Percentiles rank a stretch among this genome's conserved stretches.
Evolutionary conservation across 2,888 invertebrate genomes (phyloP).

Genomic region (Polydesmus complanatus): DNA sequence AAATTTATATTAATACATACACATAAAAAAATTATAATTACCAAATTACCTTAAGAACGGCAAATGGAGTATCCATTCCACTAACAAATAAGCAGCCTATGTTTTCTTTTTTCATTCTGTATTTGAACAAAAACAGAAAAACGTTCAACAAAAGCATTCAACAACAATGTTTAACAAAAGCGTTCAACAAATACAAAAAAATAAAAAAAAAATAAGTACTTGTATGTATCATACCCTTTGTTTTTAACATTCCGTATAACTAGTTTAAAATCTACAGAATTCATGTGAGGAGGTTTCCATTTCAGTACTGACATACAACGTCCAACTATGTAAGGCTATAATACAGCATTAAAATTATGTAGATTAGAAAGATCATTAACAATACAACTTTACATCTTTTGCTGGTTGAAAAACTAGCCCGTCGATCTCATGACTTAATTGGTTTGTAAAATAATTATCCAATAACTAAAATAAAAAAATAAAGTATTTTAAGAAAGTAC

Average conservation of each 20-base stretch:
- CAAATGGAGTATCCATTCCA: slow-evolving; percentile 46
- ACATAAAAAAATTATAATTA: background rate
- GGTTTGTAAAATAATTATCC: slow-evolving; percentile 69
- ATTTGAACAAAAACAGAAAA: no score
- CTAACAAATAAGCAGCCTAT: slow-evolving; percentile 61
- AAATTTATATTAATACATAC: background rate
- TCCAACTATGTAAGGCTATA: slow-evolving; percentile 67
- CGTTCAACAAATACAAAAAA: no score
- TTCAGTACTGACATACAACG: slow-evolving; percentile 73
- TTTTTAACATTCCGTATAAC: slow-evolving; percentile 60
- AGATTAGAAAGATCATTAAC: no score
- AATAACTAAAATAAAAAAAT: slow-evolving; percentile 8
- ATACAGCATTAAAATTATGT: no score
- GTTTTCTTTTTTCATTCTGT: slow-evolving; percentile 51
- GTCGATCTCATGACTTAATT: slow-evolving; percentile 86
- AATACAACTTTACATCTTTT: slow-evolving; percentile 56
- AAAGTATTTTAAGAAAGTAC: no score
- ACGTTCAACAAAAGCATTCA: no score
- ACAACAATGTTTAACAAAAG: no score
- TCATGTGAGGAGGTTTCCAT: slow-evolving; percentile 90
- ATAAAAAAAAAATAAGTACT: no score
- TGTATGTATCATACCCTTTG: no score
- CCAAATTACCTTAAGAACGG: slow-evolving; percentile 47
- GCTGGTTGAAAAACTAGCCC: slow-evolving; percentile 95
- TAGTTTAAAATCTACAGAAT: slow-evolving; percentile 90